Conservation (phyloP, 2,888 invertebrate genomes). For the Dorcus parallelipipedus region DNA sequence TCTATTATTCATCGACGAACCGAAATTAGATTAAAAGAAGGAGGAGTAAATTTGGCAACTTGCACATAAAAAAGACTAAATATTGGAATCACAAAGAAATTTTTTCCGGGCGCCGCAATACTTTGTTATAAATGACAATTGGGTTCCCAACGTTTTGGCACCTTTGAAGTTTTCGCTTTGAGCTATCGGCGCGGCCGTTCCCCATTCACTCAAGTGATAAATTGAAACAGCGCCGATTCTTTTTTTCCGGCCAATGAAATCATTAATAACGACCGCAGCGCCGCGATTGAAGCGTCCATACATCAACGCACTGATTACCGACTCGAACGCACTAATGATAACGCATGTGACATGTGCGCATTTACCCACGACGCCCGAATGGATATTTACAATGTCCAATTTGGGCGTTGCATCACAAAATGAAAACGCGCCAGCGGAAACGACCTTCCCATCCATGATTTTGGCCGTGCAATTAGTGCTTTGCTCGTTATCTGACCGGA, state of each 20-base stretch:
- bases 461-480: background rate
- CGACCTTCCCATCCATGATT: background rate
- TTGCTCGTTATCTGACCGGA: background rate
- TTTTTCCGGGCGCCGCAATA: too few relatives aligned
- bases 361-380: conserved; percentile 20
- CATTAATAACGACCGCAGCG: conserved; percentile 14
- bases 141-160: too few relatives aligned
- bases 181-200: too few relatives aligned
- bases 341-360: conserved; percentile 17
- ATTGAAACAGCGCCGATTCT: conserved; percentile 11
- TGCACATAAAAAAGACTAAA: too few relatives aligned
- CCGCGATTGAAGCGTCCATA: conserved; percentile 1
- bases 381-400: conserved; percentile 23
- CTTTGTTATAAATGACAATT: too few relatives aligned
- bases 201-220: conserved; percentile 10
- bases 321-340: conserved; percentile 12
- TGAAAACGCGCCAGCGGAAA: background rate
- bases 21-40: too few relatives aligned
- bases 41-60: too few relatives aligned
- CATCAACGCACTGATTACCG: conserved; percentile 2
- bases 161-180: too few relatives aligned
- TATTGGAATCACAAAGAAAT: too few relatives aligned
- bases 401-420: background rate
- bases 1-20: too few relatives aligned
- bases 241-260: conserved; percentile 11